phyloP scores from a whole-genome alignment of 2,797 vertebrate genomes.

The Crenichthys baileyi region DNA sequence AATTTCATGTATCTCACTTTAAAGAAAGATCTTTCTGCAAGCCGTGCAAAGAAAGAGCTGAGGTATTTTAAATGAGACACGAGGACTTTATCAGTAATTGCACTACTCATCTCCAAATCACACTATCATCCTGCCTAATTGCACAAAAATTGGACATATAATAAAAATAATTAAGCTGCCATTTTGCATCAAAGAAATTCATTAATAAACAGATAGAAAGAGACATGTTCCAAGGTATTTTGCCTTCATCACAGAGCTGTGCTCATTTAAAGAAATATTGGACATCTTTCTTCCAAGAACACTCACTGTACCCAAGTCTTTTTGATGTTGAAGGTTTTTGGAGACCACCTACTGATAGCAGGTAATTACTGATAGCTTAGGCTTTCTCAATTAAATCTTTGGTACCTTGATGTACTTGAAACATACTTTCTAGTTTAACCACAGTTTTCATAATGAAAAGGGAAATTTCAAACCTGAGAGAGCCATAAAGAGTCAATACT shows the following conservation, averaged over 20 bases:
- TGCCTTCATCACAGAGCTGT: constrained; percentile 1
- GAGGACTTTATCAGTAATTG: constrained; percentile 78
- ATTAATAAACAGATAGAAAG: constrained; percentile 55
- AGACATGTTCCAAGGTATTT: constrained; percentile 26
- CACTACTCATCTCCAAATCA: constrained; percentile 73
- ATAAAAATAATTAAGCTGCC: constrained; percentile 67
- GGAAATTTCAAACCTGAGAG: not conserved
- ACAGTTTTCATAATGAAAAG: not conserved
- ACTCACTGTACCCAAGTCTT: constrained; percentile 17
- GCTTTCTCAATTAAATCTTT: not conserved
- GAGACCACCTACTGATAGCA: not conserved
- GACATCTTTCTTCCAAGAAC: constrained; percentile 42
- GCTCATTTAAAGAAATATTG: constrained; percentile 45
- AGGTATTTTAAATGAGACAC: constrained; percentile 71
- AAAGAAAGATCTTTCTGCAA: constrained; percentile 40
- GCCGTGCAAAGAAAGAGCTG: constrained; percentile 69
- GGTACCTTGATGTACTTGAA: not conserved
- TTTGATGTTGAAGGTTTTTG: constrained; percentile 23
- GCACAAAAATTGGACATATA: constrained; percentile 66
- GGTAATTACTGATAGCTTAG: constrained; percentile 11
- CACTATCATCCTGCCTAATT: constrained; percentile 72
- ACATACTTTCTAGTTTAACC: not conserved
- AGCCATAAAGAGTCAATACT: not conserved
- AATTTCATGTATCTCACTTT: constrained; percentile 66
- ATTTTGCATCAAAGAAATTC: constrained; percentile 70